Conservation (phyloP, 2,113 vertebrate genomes). For the Caracal caracal region DNA sequence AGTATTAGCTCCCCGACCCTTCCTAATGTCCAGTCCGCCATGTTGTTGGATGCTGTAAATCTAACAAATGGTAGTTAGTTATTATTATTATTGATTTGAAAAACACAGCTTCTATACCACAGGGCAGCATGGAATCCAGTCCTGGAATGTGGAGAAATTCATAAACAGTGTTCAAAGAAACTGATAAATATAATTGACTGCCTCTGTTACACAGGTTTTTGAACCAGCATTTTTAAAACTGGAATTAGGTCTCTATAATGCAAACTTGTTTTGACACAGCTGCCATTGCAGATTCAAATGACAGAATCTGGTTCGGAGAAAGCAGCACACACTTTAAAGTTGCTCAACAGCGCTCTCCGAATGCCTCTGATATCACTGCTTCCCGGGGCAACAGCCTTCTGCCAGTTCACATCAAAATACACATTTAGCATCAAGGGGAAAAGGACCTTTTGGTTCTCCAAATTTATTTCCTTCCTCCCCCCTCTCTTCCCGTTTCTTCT, state of each 20-base stretch:
- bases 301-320: background rate
- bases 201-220: background rate
- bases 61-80: background rate
- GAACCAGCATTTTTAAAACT: constrained; percentile 51
- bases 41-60: background rate
- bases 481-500: background rate
- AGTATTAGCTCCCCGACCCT: background rate
- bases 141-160: background rate
- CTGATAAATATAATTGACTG: background rate
- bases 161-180: background rate
- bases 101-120: background rate
- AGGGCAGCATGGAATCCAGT: background rate
- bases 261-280: constrained; percentile 56
- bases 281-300: constrained; percentile 55
- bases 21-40: background rate
- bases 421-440: background rate
- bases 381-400: background rate
- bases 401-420: background rate
- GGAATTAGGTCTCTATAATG: constrained; percentile 15
- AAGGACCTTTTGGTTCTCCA: background rate
- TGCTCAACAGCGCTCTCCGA: background rate
- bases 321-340: background rate
- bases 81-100: background rate
- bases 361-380: background rate
- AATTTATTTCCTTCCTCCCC: background rate